Evolutionary conservation across 2,797 vertebrate species (phyloP), one percentile per base, ranked within the genome.

Genomic region (Catharus ustulatus): DNA sequence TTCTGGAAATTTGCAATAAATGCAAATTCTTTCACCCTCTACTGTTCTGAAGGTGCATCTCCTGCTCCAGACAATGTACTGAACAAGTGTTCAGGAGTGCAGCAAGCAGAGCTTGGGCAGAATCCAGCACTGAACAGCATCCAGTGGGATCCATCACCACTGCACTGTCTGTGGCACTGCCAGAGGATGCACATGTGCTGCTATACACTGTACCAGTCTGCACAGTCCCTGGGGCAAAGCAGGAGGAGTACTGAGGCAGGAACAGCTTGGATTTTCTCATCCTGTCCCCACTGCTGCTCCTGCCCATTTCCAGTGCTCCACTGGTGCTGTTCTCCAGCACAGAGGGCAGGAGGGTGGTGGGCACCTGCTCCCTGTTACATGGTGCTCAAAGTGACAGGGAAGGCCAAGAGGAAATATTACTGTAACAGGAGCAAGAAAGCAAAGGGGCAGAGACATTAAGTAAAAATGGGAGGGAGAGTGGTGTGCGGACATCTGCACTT

Each of bases 1-100:
- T 67, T 80, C 69, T 14, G n/a, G 55, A 62, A 71, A 81, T 57
- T 8, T 79, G 20, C 22, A 66, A 26, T 8, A 38, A 52, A 69
- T 7, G 8, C n/a, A 30, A 0, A 0, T 67, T 74, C 19, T 67
- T 67, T 48, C 34, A 20, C 32, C 4, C 17, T 69, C 23, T 26
- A 5, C 49, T 54, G 71, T 38, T 32, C 72, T 58, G 45, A 89
- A 68, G 81, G 54, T 51, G 30, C 57, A 66, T 20, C 54, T 84
- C 43, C 66, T 64, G 49, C 38, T 68, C 52, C 81, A 79, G 45
- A 20, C 8, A 48, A 49, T 3, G 13, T 3, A 59, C 34, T 9
- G 3, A 62, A 8, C 2, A 36, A 18, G 8, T 24, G 68, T 61
- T 34, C 64, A 38, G 27, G 72, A 45, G 19, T 1, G 30, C 34